Base-by-base conservation (phyloP, 2,888 invertebrate species). In the Dryobotodes eremita region DNA sequence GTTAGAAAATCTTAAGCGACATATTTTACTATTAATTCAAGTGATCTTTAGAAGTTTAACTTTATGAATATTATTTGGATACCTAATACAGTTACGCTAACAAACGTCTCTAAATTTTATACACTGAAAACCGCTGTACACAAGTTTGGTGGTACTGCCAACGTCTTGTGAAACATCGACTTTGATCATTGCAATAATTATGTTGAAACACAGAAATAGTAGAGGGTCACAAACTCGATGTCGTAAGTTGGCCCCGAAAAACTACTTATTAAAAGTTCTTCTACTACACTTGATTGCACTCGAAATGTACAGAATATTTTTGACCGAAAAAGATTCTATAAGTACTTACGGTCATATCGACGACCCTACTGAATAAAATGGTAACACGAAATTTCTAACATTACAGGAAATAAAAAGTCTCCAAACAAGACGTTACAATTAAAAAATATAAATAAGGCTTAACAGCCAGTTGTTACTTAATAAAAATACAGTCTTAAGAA, bases 11-110 rank as follows among this genome's bases (percentile, higher is more conserved):
- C 17, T 6, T 11, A 48, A 26, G 7, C 2, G 7, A 55, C 48
- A 64, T 80, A 79, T 36, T 81, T 36, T 48, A 57, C 3, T 55
- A 31, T 10, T 36, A 62, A 71, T 64, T 48, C 7, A 42, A 81
- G 8, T 36, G 31, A 80, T 48, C 8, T 46, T 53, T 66, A 59
- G 0, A 26, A 26, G 23, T 61, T 0, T 6, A 31, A 23, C 2
- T 31, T 65, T 31, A 31, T 0, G 0, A 73, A 81, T 42, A 31
- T 36, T 53, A 42, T n/a, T 53, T 4, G 57, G 20, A 73, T 82
- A 65, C 46, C 0, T 42, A 15, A 42, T 50, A 53, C 11, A 68
- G 15, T 31, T 23, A 65, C 42, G 46, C 3, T 61, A 31, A 42
- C 31, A 59, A 36, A 53, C 6, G 4, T 78, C 59, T 62, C 10